Evolutionary conservation across 2,113 vertebrate genomes (phyloP), one percentile per base, ranked within the genome.

Genomic region (Trematomus loennbergii): DNA sequence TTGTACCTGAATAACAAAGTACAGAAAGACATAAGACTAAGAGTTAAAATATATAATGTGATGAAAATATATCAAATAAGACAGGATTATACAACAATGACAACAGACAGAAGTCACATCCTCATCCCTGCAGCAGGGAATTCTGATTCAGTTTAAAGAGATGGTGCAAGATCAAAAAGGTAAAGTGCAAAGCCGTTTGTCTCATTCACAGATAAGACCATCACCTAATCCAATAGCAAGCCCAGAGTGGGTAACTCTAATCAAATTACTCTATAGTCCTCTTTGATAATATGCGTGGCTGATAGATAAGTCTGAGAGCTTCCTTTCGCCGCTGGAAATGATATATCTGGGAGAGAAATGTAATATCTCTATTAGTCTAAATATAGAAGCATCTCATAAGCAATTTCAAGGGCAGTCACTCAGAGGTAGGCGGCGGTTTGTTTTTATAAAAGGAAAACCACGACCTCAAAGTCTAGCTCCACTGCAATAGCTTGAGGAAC

Each of bases 1-100:
- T 99, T 98, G 88, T 99, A 99, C 97, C 97, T 99, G 78, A 29
- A 73, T 86, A 53, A 84, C 5, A 66, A 43, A 86, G 15, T 2
- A 68, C 33, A 77, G 15, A 75, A 5, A 55, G 10, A 73, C 5
- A 79, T 61, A 1, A 29, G 63, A 62, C 3, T 46, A 63, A 71
- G 40, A 49, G 17, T 9, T 59, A n/a, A 69, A n/a, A 54, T 12
- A 67, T 16, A 33, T 25, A 59, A 48, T 45, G 22, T 33, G 45
- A 40, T 40, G 8, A 76, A 15, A 60, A 67, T n/a, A 64, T 25
- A 60, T 29, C 50, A 57, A 77, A 67, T n/a, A 69, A 36, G 49
- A 67, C 43, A 17, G 25, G 52, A 59, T 9, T 16, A 43, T 29
- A 22, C 20, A 46, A 62, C 13, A 25, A 43, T 60, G 49, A 59